phyloP scores from a whole-genome alignment of 1,140 invertebrate genomes.

The Heliconius congener region DNA sequence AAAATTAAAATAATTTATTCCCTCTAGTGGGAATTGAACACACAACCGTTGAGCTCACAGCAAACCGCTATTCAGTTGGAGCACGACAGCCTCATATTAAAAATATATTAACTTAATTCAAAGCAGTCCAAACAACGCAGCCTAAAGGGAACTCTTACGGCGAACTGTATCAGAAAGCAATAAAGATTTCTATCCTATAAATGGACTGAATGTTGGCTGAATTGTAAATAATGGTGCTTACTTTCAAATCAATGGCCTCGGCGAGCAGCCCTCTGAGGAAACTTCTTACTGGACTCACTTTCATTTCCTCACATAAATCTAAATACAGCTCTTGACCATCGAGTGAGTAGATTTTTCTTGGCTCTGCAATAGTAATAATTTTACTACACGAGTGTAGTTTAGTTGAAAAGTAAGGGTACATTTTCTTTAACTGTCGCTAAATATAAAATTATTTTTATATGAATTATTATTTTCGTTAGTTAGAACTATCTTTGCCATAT shows the following conservation, averaged over 20 bases:
- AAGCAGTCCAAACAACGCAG: not conserved
- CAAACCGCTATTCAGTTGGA: too few species aligned
- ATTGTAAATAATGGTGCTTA: constrained; percentile 40
- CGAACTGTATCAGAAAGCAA: constrained; percentile 29
- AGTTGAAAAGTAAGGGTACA: not conserved
- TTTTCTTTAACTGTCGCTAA: not conserved
- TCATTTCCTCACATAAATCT: constrained; percentile 66
- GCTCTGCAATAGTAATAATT: constrained; percentile 39
- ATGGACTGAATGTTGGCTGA: constrained; percentile 29
- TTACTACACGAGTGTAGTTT: not conserved
- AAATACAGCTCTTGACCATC: constrained; percentile 71
- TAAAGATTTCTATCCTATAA: constrained; percentile 36
- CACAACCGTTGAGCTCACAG: too few species aligned
- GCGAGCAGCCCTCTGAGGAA: constrained; percentile 59
- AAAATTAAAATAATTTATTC: too few species aligned
- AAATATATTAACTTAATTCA: constrained; percentile 3
- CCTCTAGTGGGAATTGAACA: too few species aligned
- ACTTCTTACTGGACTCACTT: constrained; percentile 60
- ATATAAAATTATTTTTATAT: too few species aligned
- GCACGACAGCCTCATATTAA: not conserved
- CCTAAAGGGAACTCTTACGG: constrained; percentile 17
- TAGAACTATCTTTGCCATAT: too few species aligned
- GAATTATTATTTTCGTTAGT: too few species aligned
- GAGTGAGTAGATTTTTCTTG: constrained; percentile 51
- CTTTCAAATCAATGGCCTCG: constrained; percentile 62